phyloP scores from a whole-genome alignment of 1,140 invertebrate species.

The Oedothorax gibbosus region DNA sequence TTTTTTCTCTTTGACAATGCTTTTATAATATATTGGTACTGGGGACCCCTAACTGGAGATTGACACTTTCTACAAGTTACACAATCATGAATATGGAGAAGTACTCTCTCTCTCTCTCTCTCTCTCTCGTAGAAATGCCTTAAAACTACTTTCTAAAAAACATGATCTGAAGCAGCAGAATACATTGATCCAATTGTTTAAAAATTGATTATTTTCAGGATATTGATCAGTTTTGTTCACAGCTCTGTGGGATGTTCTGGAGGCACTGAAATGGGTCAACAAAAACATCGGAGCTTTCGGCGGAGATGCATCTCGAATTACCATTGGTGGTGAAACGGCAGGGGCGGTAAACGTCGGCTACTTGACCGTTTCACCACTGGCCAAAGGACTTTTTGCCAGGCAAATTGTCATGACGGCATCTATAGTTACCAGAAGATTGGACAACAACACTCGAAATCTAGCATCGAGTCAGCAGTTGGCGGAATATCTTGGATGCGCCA shows the following conservation, averaged over 20 bases:
- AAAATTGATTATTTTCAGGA: too few relatives aligned
- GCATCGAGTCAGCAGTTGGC: neutral
- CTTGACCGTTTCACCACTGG: slow-evolving; percentile 82
- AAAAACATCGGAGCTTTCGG: slow-evolving; percentile 9
- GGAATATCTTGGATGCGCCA: neutral
- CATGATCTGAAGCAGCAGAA: too few relatives aligned
- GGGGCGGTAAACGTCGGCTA: slow-evolving; percentile 85
- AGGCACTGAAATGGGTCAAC: slow-evolving; percentile 21
- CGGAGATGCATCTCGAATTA: slow-evolving; percentile 64
- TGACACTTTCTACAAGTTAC: too few relatives aligned
- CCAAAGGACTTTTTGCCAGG: slow-evolving; percentile 58
- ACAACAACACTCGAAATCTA: neutral
- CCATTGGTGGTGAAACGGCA: slow-evolving; percentile 74
- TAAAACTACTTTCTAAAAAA: too few relatives aligned
- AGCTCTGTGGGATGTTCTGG: slow-evolving; percentile 69
- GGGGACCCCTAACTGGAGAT: too few relatives aligned
- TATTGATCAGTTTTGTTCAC: neutral
- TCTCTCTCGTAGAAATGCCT: too few relatives aligned
- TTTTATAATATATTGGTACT: too few relatives aligned
- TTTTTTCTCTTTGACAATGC: too few relatives aligned
- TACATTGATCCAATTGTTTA: too few relatives aligned
- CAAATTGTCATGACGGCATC: slow-evolving; percentile 70
- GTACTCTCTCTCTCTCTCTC: too few relatives aligned
- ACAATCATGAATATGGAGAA: too few relatives aligned
- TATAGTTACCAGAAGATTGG: neutral